These are phyloP conservation scores for Leucosticte australis DNA, from an alignment of 2,113 vertebrate genomes.

Conservation along the genomic window DNA sequence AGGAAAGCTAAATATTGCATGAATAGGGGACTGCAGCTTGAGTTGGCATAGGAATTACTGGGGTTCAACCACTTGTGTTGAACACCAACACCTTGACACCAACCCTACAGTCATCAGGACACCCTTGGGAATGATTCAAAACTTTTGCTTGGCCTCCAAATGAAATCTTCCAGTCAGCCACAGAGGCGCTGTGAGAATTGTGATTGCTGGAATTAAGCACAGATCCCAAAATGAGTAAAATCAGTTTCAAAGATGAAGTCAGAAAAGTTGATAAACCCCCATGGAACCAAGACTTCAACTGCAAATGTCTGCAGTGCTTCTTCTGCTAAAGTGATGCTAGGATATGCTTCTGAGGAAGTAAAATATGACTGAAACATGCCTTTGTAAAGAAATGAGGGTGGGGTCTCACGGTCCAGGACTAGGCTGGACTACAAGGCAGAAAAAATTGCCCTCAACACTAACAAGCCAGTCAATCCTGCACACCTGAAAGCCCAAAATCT, in stretches of 20 bases:
- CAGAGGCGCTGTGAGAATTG: background rate
- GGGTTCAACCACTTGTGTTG: background rate
- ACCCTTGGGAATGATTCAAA: conserved; percentile 2
- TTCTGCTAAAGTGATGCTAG: background rate
- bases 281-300: background rate
- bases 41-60: background rate
- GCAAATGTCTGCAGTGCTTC: background rate
- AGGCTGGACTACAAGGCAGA: background rate
- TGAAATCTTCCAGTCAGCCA: background rate
- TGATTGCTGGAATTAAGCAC: background rate
- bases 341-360: background rate
- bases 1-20: conserved; percentile 33
- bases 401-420: accelerated
- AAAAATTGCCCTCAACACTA: background rate
- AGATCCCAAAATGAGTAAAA: background rate
- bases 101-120: background rate
- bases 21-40: background rate
- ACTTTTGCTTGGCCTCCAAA: conserved; percentile 28
- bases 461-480: background rate
- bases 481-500: background rate
- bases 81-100: background rate
- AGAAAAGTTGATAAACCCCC: background rate
- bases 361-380: background rate
- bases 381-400: background rate
- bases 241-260: background rate